Conservation (phyloP, 2,113 vertebrate genomes). For the Hypocryptadius cinnamomeus region DNA sequence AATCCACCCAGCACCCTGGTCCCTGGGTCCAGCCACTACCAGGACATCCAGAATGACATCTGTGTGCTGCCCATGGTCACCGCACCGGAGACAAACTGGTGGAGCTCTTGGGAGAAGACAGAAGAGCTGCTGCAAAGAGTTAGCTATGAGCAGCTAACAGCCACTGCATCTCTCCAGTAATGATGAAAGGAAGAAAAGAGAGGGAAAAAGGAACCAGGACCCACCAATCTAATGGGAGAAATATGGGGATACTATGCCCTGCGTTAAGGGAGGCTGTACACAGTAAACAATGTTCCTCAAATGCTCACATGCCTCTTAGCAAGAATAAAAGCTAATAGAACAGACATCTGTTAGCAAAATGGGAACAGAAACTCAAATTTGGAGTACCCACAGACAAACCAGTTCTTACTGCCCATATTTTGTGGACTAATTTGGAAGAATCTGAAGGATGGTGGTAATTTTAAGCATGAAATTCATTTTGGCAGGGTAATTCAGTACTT, state of each 20-base stretch:
- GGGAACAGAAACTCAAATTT: neutral
- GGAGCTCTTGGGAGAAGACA: neutral
- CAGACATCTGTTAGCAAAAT: neutral
- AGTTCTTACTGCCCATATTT: neutral
- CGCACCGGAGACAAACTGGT: neutral
- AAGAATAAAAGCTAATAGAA: neutral
- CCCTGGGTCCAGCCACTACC: neutral
- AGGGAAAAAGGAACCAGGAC: neutral
- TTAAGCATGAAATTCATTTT: neutral
- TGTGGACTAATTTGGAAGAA: neutral
- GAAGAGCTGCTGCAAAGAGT: neutral
- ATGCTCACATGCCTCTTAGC: fast-evolving
- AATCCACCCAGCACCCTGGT: neutral
- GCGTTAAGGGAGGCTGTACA: neutral
- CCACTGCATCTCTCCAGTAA: fast-evolving
- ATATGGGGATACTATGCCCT: neutral
- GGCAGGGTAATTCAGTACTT: neutral
- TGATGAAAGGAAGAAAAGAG: neutral
- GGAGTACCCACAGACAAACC: neutral
- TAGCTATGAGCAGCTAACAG: neutral
- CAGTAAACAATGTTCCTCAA: neutral
- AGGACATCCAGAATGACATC: neutral
- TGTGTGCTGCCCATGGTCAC: neutral
- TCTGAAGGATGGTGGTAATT: neutral
- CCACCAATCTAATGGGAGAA: neutral